phyloP scores from a whole-genome alignment of 2,888 invertebrate species.

The Mesorhabditis sp. region DNA sequence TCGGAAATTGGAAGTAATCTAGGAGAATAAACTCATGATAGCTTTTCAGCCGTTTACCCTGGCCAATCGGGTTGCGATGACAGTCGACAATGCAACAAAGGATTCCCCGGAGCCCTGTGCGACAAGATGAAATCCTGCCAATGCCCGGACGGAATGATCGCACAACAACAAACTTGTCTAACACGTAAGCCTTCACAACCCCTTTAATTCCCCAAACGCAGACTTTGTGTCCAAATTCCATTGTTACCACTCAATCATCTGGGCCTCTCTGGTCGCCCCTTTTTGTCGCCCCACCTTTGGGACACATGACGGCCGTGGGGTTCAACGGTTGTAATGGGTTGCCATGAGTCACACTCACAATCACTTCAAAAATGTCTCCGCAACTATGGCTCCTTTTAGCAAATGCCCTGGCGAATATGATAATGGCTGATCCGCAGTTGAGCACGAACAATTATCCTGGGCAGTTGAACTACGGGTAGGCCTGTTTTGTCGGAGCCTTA shows the following conservation, averaged over 20 bases:
- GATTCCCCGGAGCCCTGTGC: conserved; percentile 50
- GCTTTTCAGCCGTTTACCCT: conserved; percentile 47
- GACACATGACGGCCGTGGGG: background rate
- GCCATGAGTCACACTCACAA: conserved; percentile 5
- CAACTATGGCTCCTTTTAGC: background rate
- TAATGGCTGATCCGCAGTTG: conserved; percentile 7
- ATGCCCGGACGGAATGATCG: conserved; percentile 47
- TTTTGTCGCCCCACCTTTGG: background rate
- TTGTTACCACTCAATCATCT: background rate
- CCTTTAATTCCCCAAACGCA: background rate
- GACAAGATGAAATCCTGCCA: conserved; percentile 37
- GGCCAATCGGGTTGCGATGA: conserved; percentile 53
- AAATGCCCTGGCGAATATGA: conserved; percentile 5
- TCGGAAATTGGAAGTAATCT: background rate
- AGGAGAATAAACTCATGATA: background rate
- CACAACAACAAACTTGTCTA: conserved; percentile 44
- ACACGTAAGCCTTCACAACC: conserved; percentile 12
- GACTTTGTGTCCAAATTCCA: background rate
- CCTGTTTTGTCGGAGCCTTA: background rate
- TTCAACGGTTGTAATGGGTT: background rate
- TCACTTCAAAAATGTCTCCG: background rate
- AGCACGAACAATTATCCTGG: background rate
- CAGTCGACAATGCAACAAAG: conserved; percentile 45
- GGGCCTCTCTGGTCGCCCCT: background rate
- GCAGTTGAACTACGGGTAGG: conserved; percentile 1